Percentiles rank a stretch among this genome's conserved stretches.
phyloP scores from a whole-genome alignment of 2,888 invertebrate species.

The Rhagium mordax region DNA sequence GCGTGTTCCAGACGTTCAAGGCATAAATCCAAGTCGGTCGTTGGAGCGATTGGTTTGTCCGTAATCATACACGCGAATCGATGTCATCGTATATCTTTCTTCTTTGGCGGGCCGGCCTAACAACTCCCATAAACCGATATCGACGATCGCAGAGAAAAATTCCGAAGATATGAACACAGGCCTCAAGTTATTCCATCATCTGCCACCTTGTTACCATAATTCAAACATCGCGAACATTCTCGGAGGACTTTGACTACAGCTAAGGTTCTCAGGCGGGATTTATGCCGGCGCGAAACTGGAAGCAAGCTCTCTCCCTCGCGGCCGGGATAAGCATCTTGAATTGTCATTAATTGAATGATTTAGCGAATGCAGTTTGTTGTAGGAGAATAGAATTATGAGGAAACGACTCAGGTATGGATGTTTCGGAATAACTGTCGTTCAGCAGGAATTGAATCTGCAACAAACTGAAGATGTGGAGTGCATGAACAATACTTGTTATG shows the following conservation, averaged over 20 bases:
- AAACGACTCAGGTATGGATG: no score
- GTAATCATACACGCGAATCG: slow-evolving; percentile 59
- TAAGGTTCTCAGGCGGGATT: slow-evolving; percentile 6
- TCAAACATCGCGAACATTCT: slow-evolving; percentile 37
- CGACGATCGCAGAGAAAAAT: slow-evolving; percentile 52
- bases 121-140: slow-evolving; percentile 57
- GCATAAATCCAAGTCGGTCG: slow-evolving; percentile 46
- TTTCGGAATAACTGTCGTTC: no score
- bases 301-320: neutral
- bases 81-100: slow-evolving; percentile 60
- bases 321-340: neutral
- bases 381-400: no score
- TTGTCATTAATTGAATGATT: neutral
- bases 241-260: slow-evolving; percentile 17
- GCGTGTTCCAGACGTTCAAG: slow-evolving; percentile 41
- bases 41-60: slow-evolving; percentile 55
- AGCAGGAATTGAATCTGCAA: no score
- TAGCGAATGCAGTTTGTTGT: neutral
- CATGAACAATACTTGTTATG: no score
- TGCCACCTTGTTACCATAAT: slow-evolving; percentile 53
- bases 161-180: slow-evolving; percentile 46
- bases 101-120: slow-evolving; percentile 60
- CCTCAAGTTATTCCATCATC: slow-evolving; percentile 49
- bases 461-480: no score
- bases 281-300: slow-evolving; percentile 19